phyloP scores from a whole-genome alignment of 2,888 invertebrate genomes.

The Rhyacophila evoluta region DNA sequence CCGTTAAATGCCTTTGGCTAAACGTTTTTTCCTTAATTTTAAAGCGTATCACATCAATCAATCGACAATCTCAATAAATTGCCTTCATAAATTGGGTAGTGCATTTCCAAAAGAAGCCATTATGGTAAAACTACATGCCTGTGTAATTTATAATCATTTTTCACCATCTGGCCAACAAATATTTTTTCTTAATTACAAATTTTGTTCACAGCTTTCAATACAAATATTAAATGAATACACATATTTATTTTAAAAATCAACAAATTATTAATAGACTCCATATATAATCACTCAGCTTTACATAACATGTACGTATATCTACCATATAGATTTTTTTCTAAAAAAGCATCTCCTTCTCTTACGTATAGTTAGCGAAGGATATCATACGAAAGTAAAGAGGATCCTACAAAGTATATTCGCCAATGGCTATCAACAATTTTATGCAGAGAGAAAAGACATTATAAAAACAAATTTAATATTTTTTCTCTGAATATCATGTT shows the following conservation, averaged over 20 bases:
- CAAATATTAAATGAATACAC: background rate
- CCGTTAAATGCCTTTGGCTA: background rate
- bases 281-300: background rate
- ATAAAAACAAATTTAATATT: no score
- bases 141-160: conserved; percentile 32
- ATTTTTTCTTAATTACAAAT: background rate
- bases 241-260: background rate
- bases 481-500: no score
- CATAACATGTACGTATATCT: background rate
- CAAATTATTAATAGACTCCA: background rate
- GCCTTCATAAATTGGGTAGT: conserved; percentile 32
- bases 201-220: background rate
- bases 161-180: background rate
- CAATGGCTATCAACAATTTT: no score
- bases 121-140: conserved; percentile 33
- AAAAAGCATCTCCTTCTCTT: no score
- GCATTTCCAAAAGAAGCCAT: conserved; percentile 40
- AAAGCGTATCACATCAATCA: conserved; percentile 41
- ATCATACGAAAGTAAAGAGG: no score
- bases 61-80: conserved; percentile 40
- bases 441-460: no score
- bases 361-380: no score
- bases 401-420: no score
- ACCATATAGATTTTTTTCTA: background rate
- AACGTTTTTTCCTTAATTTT: conserved; percentile 16